Evolutionary conservation across 1,140 invertebrate species (phyloP), one percentile per base, ranked within the genome.

Genomic region (Helicorthomorpha holstii): DNA sequence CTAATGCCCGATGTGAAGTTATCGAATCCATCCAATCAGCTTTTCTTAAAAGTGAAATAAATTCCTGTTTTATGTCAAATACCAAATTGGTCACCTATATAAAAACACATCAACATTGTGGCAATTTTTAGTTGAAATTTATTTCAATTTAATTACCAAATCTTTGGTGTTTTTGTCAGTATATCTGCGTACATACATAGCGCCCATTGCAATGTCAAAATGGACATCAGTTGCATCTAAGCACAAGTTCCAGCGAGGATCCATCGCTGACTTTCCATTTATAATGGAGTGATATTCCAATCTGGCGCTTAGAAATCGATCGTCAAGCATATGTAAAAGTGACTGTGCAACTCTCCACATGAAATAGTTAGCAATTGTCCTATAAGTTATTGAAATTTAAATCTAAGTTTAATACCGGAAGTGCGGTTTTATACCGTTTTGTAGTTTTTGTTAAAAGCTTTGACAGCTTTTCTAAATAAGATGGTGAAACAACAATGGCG

Each of bases 161-260:
- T 34, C 16, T 34, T 34, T 7, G 29, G 61, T 56, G 2, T 60
- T 53, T 48, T 57, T 50, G 29, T 59, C 56, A 49, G 62, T 62
- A 54, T 60, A 56, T 10, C 53, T 54, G 2, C 54, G 43, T 12
- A 60, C 57, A 43, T 63, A 63, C 50, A 63, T 53, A n/a, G 57
- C 58, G 1, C 61, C 61, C 3, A 62, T 52, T 10, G 59, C 60
- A 44, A 23, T 19, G 25, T 16, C 52, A 47, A 50, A 80, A 79
- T 78, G 81, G 56, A 75, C 74, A 44, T 78, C 75, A 23, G 80
- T 76, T 2, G 79, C 76, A 56, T 82, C 80, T 12, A 82, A 76
- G 59, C 85, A 88, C 58, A 86, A 81, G 68, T 87, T 85, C 86
- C 86, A 90, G 16, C 85, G 71, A 1, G 83, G 76, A 60, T 83